Percentiles rank a stretch among this genome's conserved stretches.
Conservation (phyloP, 2,888 invertebrate species). For the Scaptomyza cyrtandrae region DNA sequence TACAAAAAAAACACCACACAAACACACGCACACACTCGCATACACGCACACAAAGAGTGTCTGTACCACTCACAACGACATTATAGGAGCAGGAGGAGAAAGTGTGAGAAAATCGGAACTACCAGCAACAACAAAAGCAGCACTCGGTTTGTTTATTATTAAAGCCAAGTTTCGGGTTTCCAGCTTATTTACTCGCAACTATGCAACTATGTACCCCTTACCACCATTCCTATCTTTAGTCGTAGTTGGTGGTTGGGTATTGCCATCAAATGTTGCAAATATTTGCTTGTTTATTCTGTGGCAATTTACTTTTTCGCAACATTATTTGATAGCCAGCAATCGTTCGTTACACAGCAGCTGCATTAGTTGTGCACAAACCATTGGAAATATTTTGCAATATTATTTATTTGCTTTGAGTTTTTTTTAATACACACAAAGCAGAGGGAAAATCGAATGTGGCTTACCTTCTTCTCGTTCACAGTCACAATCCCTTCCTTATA, state of each 20-base stretch:
- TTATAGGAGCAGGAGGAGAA: constrained; percentile 8
- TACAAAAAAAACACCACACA: constrained; percentile 38
- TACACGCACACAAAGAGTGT: constrained; percentile 9
- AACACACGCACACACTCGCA: constrained; percentile 28
- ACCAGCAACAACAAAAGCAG: background rate
- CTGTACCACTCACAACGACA: constrained; percentile 30
- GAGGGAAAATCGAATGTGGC: background rate
- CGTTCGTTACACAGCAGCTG: constrained; percentile 35
- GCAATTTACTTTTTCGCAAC: constrained; percentile 59
- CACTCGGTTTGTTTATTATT: constrained; percentile 67
- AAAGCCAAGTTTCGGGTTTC: constrained; percentile 64
- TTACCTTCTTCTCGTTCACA: constrained; percentile 3
- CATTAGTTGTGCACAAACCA: constrained; percentile 45
- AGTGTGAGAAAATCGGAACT: background rate
- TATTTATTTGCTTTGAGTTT: constrained; percentile 62
- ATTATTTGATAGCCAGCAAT: constrained; percentile 46
- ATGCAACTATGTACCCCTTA: constrained; percentile 24
- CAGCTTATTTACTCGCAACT: constrained; percentile 67
- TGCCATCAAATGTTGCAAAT: constrained; percentile 61
- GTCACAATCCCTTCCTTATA: constrained; percentile 63
- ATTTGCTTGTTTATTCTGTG: constrained; percentile 70
- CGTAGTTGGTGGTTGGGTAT: background rate
- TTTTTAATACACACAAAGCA: background rate
- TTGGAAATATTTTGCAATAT: constrained; percentile 49
- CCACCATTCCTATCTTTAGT: background rate